Evolutionary conservation across 2,113 vertebrate genomes (phyloP).

Genomic region (Sylvietta virens): DNA sequence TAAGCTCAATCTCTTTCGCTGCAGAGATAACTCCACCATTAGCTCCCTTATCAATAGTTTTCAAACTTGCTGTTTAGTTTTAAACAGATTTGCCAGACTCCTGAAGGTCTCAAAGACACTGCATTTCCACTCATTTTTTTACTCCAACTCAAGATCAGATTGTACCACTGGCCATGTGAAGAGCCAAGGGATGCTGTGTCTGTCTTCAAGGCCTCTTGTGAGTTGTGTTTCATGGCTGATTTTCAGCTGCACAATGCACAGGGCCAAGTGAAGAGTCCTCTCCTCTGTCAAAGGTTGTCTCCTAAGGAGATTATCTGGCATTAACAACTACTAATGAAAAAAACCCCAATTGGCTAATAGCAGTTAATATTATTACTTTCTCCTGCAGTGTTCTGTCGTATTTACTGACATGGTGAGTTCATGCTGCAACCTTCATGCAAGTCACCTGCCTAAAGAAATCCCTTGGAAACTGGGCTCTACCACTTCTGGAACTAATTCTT

Average conservation of each 20-base stretch:
- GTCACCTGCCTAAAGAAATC: neutral
- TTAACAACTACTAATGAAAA: neutral
- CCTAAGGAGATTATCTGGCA: neutral
- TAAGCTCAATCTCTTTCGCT: neutral
- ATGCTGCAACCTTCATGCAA: neutral
- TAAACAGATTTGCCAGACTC: neutral
- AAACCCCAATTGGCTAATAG: fast-evolving
- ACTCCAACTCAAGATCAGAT: neutral
- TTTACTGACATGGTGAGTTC: neutral
- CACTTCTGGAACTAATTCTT: neutral
- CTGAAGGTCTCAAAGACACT: neutral
- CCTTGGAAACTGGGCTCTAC: neutral
- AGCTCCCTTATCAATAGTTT: neutral
- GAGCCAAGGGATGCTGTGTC: neutral
- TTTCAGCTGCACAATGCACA: neutral
- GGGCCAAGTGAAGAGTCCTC: neutral
- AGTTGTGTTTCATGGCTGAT: neutral
- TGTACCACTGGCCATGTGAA: neutral
- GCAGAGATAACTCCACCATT: neutral
- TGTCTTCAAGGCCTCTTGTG: neutral
- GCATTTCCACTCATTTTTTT: neutral
- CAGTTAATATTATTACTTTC: neutral
- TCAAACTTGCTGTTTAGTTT: neutral
- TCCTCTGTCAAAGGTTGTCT: neutral
- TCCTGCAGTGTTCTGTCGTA: neutral